Evolutionary conservation across 2,888 invertebrate species (phyloP).

Genomic region (Gastracanthus pulcherrimus): DNA sequence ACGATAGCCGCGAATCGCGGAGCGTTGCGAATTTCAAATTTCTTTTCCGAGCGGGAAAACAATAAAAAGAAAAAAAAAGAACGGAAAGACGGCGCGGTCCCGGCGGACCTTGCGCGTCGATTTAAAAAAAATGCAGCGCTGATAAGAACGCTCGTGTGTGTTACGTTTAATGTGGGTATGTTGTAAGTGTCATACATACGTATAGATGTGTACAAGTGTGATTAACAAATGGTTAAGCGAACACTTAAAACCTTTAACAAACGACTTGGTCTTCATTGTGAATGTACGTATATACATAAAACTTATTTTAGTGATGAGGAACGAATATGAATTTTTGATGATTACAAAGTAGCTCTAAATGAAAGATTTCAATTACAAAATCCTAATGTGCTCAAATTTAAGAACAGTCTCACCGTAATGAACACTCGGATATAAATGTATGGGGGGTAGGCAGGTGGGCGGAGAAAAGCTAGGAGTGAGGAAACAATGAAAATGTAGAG

Average conservation of each 20-base stretch:
- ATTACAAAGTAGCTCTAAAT: conserved; percentile 64
- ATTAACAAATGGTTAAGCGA: conserved; percentile 30
- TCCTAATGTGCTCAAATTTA: conserved; percentile 73
- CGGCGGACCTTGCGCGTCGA: conserved; percentile 30
- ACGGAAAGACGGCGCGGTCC: too few relatives aligned
- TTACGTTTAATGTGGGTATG: conserved; percentile 59
- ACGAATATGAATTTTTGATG: conserved; percentile 23
- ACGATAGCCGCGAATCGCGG: too few relatives aligned
- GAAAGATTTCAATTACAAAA: conserved; percentile 71
- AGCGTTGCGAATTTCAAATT: conserved; percentile 26
- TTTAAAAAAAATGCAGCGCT: neutral
- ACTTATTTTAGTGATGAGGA: conserved; percentile 66
- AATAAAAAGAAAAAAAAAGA: neutral
- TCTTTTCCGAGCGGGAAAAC: conserved; percentile 31
- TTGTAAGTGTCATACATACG: conserved; percentile 53
- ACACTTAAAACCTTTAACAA: conserved; percentile 39
- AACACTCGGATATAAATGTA: conserved; percentile 57
- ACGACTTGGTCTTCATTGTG: conserved; percentile 57
- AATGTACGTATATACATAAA: conserved; percentile 55
- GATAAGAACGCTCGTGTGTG: conserved; percentile 53
- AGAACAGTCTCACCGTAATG: conserved; percentile 65
- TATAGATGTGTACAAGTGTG: conserved; percentile 61
- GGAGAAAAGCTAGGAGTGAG: conserved; percentile 6
- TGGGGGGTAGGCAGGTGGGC: conserved; percentile 25
- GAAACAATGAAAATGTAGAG: conserved; percentile 49